Evolutionary conservation across 2,888 invertebrate genomes (phyloP).

Genomic region (Netelia melanura): DNA sequence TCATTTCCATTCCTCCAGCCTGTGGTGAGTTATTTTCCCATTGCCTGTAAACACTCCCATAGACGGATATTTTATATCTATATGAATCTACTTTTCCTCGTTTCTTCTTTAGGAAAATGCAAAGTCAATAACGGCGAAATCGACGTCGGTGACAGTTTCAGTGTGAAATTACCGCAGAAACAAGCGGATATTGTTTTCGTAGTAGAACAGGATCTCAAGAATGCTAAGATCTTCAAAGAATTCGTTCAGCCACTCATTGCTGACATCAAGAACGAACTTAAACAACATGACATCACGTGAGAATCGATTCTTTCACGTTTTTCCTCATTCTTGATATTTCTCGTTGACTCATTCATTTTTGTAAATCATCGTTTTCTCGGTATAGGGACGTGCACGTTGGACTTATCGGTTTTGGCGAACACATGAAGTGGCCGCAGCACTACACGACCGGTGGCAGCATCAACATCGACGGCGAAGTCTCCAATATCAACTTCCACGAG

Average conservation of each 20-base stretch:
- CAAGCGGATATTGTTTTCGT: constrained; percentile 93
- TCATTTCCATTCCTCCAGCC: constrained; percentile 87
- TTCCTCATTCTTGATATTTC: constrained; percentile 18
- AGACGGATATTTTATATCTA: constrained; percentile 8
- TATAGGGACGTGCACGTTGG: constrained; percentile 87
- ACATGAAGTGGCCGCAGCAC: constrained; percentile 86
- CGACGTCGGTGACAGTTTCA: constrained; percentile 88
- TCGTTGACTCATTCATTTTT: background rate
- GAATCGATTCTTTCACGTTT: constrained; percentile 74
- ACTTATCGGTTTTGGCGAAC: constrained; percentile 87
- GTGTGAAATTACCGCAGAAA: constrained; percentile 89
- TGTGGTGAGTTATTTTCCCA: constrained; percentile 87
- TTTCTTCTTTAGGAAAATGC: constrained; percentile 83
- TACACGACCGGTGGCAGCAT: constrained; percentile 86
- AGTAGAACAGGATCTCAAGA: constrained; percentile 89
- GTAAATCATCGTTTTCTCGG: constrained; percentile 74
- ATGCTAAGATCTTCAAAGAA: constrained; percentile 88
- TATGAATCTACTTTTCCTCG: constrained; percentile 11
- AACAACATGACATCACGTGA: constrained; percentile 88
- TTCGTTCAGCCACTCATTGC: constrained; percentile 88
- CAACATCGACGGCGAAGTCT: constrained; percentile 86
- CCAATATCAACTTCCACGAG: constrained; percentile 80
- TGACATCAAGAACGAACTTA: constrained; percentile 87
- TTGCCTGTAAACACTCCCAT: background rate
- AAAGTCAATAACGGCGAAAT: constrained; percentile 84